Conservation (phyloP, 53 echinoderm and acorn worm species). For the Paracentrotus lividus region DNA sequence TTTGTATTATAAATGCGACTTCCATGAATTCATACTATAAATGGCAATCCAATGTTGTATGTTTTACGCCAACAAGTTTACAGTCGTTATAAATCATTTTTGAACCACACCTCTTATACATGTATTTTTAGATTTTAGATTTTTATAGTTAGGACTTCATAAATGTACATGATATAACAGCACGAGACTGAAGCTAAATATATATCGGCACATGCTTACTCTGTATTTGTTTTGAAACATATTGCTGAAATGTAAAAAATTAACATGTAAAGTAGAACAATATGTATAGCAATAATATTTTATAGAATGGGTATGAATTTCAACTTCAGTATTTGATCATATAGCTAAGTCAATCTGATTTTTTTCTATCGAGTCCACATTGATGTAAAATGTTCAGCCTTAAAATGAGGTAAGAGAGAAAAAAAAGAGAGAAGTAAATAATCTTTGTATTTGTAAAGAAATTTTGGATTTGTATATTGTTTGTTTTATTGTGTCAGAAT, state of each 20-base stretch:
- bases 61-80: not conserved
- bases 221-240: not conserved
- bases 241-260: not conserved
- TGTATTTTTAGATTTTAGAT: not conserved
- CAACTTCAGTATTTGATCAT: conserved; percentile 35
- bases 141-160: not conserved
- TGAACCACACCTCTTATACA: not conserved
- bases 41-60: not conserved
- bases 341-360: not conserved
- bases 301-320: conserved; percentile 14
- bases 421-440: conserved; percentile 38
- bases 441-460: conserved; percentile 52
- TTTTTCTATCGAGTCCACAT: not conserved
- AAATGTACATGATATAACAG: not conserved
- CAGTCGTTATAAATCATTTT: not conserved
- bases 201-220: not conserved
- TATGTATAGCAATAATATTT: conserved; percentile 38
- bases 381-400: not conserved
- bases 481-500: too few species aligned
- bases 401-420: not conserved
- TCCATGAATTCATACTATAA: not conserved
- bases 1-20: not conserved
- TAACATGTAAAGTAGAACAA: not conserved
- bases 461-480: not conserved
- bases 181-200: not conserved